Base-by-base conservation (phyloP, 2,888 invertebrate species). In the Ditula angustiorana region DNA sequence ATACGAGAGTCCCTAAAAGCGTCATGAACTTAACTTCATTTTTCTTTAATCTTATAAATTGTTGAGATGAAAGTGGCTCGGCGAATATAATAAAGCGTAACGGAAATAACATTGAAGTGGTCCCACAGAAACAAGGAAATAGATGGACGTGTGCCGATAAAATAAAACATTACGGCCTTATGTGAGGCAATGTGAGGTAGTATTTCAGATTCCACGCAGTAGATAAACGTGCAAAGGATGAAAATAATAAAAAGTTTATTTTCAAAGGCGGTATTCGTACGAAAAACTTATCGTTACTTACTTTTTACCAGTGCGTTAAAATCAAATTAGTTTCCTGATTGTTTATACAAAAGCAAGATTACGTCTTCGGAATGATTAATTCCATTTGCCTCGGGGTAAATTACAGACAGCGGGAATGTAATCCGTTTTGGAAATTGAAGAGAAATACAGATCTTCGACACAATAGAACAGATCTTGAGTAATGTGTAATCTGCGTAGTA, bases 401-500 rank as follows among this genome's bases (percentile, higher is more conserved):
- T 83, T 81, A 84, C 80, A 80, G 77, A 74, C 74, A 62, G 63
- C 66, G 61, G 71, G 77, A 82, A 84, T 79, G 80, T 83, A 84
- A 85, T 83, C 81, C 79, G 75, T 82, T 82, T 82, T 77, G 73
- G 78, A 82, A 80, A 81, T 77, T 79, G 80, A 80, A 77, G 74
- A 75, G 79, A 79, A 82, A 82, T 81, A 81, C 79, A 79, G 81
- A 84, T 82, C 81, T 82, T 76, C 76, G 82, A 77, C 80, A 87
- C 85, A 86, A 86, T 83, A 73, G 82, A 76, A 75, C 75, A 76
- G 77, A 80, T 86, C 83, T 85, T 83, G 85, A 85, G 82, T 85
- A 84, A 87, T 84, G 79, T 82, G 81, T 83, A 84, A 88, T 88
- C 86, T 84, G 82, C 76, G 81, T 82, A 81, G 82, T 82, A 81